phyloP scores from a whole-genome alignment of 1,140 invertebrate genomes.

The Drosophila nannoptera region DNA sequence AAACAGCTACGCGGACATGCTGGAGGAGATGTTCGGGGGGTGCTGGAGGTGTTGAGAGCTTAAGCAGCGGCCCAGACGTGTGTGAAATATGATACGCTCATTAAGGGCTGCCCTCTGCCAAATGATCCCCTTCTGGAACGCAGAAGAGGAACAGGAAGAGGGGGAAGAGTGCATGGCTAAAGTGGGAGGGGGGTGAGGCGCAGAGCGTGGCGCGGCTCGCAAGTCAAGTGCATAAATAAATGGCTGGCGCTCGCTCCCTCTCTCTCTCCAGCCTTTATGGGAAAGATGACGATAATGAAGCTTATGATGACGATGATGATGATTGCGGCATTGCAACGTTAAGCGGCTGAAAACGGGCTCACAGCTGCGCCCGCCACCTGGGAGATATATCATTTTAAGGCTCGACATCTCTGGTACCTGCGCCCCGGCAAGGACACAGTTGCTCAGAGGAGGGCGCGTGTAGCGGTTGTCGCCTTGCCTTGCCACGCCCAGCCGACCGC shows the following conservation, averaged over 20 bases:
- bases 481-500: conserved; percentile 35
- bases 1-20: too few relatives aligned
- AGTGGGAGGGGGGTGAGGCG: too few relatives aligned
- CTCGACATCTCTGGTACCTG: conserved; percentile 17
- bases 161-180: neutral
- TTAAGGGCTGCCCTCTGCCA: conserved; percentile 42
- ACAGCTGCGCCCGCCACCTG: conserved; percentile 62
- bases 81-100: conserved; percentile 74
- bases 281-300: conserved; percentile 50
- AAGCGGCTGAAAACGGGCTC: conserved; percentile 57
- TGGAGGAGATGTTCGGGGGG: too few relatives aligned
- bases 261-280: conserved; percentile 35
- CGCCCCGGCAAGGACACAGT: conserved; percentile 34
- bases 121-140: conserved; percentile 1
- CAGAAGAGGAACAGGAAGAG: neutral
- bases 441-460: neutral
- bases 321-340: conserved; percentile 52
- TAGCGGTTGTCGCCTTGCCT: neutral
- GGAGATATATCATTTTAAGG: conserved; percentile 46
- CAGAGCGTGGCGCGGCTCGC: conserved; percentile 26
- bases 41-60: conserved; percentile 52
- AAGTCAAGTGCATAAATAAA: conserved; percentile 76
- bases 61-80: conserved; percentile 48
- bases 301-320: conserved; percentile 55
- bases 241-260: conserved; percentile 33